Conservation (phyloP, 2,797 vertebrate genomes). For the Parambassis ranga region DNA sequence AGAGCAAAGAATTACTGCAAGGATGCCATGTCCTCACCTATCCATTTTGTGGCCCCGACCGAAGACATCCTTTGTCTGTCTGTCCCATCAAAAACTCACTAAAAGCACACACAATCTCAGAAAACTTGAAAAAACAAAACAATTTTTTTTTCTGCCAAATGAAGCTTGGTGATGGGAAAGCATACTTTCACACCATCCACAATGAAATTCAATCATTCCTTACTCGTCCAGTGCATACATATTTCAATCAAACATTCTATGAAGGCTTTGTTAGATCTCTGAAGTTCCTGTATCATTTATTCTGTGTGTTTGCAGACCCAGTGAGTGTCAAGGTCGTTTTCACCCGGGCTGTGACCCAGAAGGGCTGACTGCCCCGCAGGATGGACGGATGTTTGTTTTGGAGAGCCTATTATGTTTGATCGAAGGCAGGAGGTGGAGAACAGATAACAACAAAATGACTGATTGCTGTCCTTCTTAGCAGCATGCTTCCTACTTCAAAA, state of each 20-base stretch:
- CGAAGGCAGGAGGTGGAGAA: conserved; percentile 34
- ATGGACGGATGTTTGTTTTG: conserved; percentile 67
- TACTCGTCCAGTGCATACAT: conserved; percentile 1
- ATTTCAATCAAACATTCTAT: conserved; percentile 53
- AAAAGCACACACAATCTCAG: neutral
- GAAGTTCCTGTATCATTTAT: conserved; percentile 49
- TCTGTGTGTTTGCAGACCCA: conserved; percentile 35
- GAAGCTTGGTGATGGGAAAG: conserved; percentile 27
- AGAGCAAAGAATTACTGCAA: conserved; percentile 18
- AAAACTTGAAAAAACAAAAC: neutral
- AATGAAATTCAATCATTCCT: conserved; percentile 48
- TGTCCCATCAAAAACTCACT: neutral
- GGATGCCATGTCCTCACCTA: conserved; percentile 12
- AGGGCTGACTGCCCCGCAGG: conserved; percentile 37
- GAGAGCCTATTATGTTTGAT: conserved; percentile 64
- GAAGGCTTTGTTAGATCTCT: conserved; percentile 42
- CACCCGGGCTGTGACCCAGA: conserved; percentile 51
- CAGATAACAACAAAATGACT: conserved; percentile 51
- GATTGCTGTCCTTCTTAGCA: conserved; percentile 16
- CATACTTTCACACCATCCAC: conserved; percentile 3
- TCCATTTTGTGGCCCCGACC: neutral
- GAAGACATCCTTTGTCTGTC: conserved; percentile 6
- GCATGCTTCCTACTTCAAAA: conserved; percentile 1
- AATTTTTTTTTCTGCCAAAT: conserved; percentile 19
- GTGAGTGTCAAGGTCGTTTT: conserved; percentile 62